Evolutionary conservation across 2,113 vertebrate species (phyloP).

Genomic region (Ictalurus furcatus): DNA sequence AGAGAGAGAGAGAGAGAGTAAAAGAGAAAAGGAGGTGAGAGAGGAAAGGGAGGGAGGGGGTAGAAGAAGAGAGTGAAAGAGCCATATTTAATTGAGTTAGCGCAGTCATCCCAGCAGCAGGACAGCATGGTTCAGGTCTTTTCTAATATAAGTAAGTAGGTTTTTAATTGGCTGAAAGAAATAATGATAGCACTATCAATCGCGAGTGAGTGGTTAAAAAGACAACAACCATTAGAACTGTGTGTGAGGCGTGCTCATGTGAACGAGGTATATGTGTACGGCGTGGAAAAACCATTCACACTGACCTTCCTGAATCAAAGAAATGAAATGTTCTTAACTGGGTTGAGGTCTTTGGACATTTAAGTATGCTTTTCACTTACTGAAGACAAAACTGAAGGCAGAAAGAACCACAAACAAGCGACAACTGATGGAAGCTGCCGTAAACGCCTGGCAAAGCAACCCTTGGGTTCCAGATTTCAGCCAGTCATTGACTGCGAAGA

Average conservation of each 20-base stretch:
- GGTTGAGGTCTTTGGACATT: too few relatives aligned
- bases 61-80: conserved; percentile 60
- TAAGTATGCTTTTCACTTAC: too few relatives aligned
- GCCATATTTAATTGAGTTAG: conserved; percentile 77
- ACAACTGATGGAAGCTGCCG: too few relatives aligned
- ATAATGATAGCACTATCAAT: background rate
- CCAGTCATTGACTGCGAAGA: too few relatives aligned
- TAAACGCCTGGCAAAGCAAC: too few relatives aligned
- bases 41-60: conserved; percentile 53
- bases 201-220: background rate
- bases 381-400: too few relatives aligned
- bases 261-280: background rate
- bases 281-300: too few relatives aligned
- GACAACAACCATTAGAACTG: background rate
- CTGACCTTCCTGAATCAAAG: too few relatives aligned
- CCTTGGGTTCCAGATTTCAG: too few relatives aligned
- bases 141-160: background rate
- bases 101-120: conserved; percentile 70
- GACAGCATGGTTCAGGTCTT: conserved; percentile 16
- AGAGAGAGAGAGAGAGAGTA: conserved; percentile 48
- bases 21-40: conserved; percentile 37
- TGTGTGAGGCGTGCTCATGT: background rate
- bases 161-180: background rate
- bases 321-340: too few relatives aligned
- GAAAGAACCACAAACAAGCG: too few relatives aligned